These are phyloP conservation scores for Suillia variegata DNA, from an alignment of 2,888 invertebrate species.

Conservation along the genomic window DNA sequence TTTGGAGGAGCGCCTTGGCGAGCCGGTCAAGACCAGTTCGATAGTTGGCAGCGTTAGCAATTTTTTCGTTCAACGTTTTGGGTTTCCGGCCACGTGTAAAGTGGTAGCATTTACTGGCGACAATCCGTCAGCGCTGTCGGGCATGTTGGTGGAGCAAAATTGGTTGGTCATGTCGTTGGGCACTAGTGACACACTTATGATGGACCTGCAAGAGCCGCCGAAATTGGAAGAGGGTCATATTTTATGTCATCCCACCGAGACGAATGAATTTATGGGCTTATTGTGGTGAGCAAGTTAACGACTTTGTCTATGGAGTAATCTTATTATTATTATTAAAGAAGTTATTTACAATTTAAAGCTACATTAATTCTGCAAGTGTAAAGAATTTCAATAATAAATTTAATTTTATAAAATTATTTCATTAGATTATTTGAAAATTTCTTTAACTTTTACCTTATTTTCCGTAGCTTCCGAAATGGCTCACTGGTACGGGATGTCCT, in stretches of 20 bases:
- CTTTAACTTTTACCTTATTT: neutral
- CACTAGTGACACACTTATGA: constrained; percentile 91
- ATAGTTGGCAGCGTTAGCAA: constrained; percentile 74
- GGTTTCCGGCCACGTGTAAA: constrained; percentile 78
- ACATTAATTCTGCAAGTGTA: constrained; percentile 4
- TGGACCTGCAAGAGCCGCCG: constrained; percentile 73
- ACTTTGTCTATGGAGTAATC: neutral
- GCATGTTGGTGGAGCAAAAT: constrained; percentile 78
- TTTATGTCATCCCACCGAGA: constrained; percentile 82
- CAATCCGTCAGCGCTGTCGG: constrained; percentile 86
- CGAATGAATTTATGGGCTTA: constrained; percentile 82
- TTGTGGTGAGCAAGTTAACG: constrained; percentile 82
- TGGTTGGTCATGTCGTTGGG: constrained; percentile 90
- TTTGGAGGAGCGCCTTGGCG: constrained; percentile 74
- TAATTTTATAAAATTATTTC: neutral
- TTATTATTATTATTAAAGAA: neutral
- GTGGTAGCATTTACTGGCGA: constrained; percentile 94
- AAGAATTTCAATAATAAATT: neutral
- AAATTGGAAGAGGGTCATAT: constrained; percentile 81
- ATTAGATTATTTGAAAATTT: neutral
- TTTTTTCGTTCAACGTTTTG: constrained; percentile 86
- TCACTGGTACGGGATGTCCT: constrained; percentile 83
- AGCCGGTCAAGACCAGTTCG: constrained; percentile 73
- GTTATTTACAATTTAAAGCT: neutral
- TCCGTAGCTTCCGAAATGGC: constrained; percentile 83